These are phyloP conservation scores for Tokudaia muenninki DNA, from an alignment of 2,797 vertebrate genomes.

Conservation along the genomic window DNA sequence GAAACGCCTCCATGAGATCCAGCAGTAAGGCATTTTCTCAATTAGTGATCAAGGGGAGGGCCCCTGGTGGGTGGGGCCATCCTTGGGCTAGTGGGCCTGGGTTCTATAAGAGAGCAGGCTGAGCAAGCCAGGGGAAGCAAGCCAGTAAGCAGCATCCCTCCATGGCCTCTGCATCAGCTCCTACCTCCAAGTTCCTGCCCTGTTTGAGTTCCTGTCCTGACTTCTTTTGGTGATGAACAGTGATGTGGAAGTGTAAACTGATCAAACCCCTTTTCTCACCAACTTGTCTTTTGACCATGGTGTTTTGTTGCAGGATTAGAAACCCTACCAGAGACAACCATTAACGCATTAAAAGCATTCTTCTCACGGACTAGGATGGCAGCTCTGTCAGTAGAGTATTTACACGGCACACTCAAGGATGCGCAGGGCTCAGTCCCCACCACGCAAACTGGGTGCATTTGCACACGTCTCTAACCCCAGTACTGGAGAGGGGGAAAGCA, in stretches of 20 bases:
- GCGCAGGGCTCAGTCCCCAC: not conserved
- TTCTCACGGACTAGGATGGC: too few relatives aligned
- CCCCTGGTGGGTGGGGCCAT: not conserved
- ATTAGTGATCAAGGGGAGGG: not conserved
- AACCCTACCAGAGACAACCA: not conserved
- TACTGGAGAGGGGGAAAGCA: not conserved
- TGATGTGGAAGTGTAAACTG: not conserved
- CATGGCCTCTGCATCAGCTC: not conserved
- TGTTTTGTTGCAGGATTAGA: not conserved
- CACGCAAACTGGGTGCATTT: not conserved
- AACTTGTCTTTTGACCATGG: not conserved
- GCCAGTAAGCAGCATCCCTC: not conserved
- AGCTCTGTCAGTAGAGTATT: not conserved
- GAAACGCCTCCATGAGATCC: not conserved
- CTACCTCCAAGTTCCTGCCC: not conserved
- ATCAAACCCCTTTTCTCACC: not conserved
- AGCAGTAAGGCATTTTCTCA: not conserved
- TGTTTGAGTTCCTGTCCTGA: not conserved
- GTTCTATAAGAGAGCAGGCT: not conserved
- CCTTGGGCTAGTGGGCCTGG: not conserved
- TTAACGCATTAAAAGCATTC: not conserved
- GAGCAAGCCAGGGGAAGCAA: not conserved
- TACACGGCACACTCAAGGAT: not conserved
- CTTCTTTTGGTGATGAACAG: not conserved
- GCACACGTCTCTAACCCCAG: not conserved